Evolutionary conservation across 2,888 invertebrate species (phyloP), one percentile per base, ranked within the genome.

Genomic region (Endotricha flammealis): DNA sequence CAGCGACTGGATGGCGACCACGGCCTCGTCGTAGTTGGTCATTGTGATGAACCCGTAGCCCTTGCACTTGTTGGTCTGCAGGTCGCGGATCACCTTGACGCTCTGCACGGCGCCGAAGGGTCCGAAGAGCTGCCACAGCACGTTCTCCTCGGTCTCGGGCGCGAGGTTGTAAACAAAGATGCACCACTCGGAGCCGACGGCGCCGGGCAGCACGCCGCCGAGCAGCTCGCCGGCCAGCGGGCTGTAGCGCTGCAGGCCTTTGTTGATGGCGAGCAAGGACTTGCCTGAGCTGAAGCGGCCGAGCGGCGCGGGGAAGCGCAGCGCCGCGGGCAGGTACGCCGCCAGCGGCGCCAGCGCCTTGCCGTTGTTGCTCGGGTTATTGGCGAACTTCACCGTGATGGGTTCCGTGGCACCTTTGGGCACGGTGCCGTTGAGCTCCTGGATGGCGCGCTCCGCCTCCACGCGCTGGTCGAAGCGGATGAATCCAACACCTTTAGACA

Each of bases 151-250:
- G 3, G 97, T 96, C 82, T 98, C 98, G 3, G 97, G 96, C 1
- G 96, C 95, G 60, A 98, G 88, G 82, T 98, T 98, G 89, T 97
- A 97, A 39, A 98, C 97, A 75, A 97, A 98, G 78, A 98, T 95
- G 80, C 96, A 96, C 93, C 94, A 95, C 48, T 95, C 95, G 47
- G 92, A 91, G 54, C 90, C 90, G 29, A 90, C 78, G 25, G 90
- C 93, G 46, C 93, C 93, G 12, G 94, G 94, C 59, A 95, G 88
- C 83, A 94, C 89, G 76, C 92, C 91, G 77, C 93, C 88, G 46
- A 94, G 88, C 55, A 94, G 89, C 74, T 95, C 94, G 52, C 95
- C 94, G 44, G 95, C 94, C 86, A 96, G 90, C 46, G 96, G 96
- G 59, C 95, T 95, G 88, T 96, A 96, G 68, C 93, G 90, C 56